phyloP scores from a whole-genome alignment of 2,113 vertebrate species.

The Tetraodon nigroviridis region DNA sequence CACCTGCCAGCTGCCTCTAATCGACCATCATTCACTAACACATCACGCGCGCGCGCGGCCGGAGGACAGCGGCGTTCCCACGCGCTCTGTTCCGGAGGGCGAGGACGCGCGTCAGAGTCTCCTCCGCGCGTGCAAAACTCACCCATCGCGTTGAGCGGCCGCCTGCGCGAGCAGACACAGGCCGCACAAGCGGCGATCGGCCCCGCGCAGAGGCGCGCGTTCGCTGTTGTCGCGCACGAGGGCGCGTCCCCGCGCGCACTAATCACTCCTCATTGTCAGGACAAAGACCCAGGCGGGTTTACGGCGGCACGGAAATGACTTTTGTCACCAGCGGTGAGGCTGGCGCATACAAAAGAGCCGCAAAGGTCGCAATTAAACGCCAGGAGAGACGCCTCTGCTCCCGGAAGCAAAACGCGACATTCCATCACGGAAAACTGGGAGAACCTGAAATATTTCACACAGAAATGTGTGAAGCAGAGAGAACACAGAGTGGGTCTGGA shows the following conservation, averaged over 20 bases:
- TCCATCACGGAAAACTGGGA: no score
- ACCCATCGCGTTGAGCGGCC: slow-evolving; percentile 7
- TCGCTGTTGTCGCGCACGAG: slow-evolving; percentile 27
- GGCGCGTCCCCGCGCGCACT: slow-evolving; percentile 24
- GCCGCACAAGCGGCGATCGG: slow-evolving; percentile 12
- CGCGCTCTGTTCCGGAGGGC: neutral
- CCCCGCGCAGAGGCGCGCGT: slow-evolving; percentile 23
- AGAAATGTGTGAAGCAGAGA: no score
- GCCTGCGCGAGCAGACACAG: neutral
- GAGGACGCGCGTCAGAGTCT: neutral
- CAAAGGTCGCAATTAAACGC: slow-evolving; percentile 3
- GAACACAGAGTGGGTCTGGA: neutral
- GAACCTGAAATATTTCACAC: no score
- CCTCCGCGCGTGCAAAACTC: neutral
- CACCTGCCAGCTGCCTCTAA: slow-evolving; percentile 32
- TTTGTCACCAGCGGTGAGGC: slow-evolving; percentile 12
- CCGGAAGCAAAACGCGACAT: neutral
- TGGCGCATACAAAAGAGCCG: neutral
- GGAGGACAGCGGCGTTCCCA: no score
- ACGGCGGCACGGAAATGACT: slow-evolving; percentile 21
- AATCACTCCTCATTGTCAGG: slow-evolving; percentile 35
- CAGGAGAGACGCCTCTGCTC: neutral
- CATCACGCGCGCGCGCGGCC: neutral
- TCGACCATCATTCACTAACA: slow-evolving; percentile 17
- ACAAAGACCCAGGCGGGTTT: slow-evolving; percentile 13